Base-by-base conservation (phyloP, 2,888 invertebrate genomes). In the Drosophila suboccidentalis region DNA sequence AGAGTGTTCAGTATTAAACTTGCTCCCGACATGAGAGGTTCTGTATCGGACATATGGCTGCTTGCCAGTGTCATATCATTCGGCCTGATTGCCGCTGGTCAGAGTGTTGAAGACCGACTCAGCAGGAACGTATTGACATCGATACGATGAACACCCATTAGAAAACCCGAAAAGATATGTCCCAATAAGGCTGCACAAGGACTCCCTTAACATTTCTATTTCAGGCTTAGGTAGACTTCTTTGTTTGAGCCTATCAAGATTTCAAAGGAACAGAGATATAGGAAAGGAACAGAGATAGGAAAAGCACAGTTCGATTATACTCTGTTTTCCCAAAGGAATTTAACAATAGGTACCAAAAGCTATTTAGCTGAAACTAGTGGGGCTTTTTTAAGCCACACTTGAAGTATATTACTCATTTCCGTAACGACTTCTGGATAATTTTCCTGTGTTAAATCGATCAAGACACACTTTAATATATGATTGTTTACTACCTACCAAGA, bases 101-200 rank as follows among this genome's bases (percentile, higher is more conserved):
- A 59, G 22, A 54, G 66, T 32, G 55, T 29, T 8, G 71, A 81
- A 19, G 91, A 90, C 65, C 91, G 92, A n/a, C 76, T 92, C 17
- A 70, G 69, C 0, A 92, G 89, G 0, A 92, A 93, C 1, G 93
- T 95, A 0, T 51, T 79, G 13, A 95, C 95, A 0, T 82, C 76
- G 0, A 22, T 22, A 22, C 22, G 22, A 4, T 22, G 22, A 22
- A 22, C 22, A 22, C 4, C 22, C 5, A 22, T 4, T 22, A 22
- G 22, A 22, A 22, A 22, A 22, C 22, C 22, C 4, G 5, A 22
- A 22, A 22, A 22, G 5, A 22, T 22, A 22, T 22, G 22, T 22
- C 22, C 5, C 19, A 19, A 19, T 19, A 19, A 19, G 1, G 19
- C 19, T 19, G 19, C 19, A 19, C 22, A 22, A 22, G 22, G 22